Evolutionary conservation across 2,797 vertebrate species (phyloP), one percentile per base, ranked within the genome.

Genomic region (Falco columbarius): DNA sequence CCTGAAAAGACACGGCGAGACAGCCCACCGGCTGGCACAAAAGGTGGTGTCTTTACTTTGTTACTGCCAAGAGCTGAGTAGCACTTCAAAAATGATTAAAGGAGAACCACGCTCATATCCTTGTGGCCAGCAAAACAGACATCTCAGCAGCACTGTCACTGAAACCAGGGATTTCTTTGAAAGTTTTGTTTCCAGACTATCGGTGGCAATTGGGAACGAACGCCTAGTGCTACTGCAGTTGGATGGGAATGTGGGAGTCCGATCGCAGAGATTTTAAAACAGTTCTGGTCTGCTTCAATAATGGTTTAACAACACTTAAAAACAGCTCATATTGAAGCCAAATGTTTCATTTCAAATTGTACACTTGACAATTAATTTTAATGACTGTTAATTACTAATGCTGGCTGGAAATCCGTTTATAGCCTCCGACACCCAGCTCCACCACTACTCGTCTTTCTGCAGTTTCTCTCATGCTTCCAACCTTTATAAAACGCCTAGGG

Each of bases 281-380:
- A 92, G 84, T 95, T 96, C 96, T 95, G 90, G 81, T 95, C 70
- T 89, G 90, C 86, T 79, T 82, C 68, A 81, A 84, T 73, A 92
- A 97, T 93, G 92, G 89, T 94, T 96, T 96, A 93, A 86, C 90
- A 96, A 96, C 96, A 97, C 81, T 96, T 91, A 95, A 96, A 97
- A 96, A 36, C 92, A 97, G 93, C 87, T 97, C 90, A 94, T 92
- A 81, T 27, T 81, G 86, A 96, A 96, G 96, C 93, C 95, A 96
- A 97, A 97, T 93, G 92, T 91, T 97, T 96, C 42, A 94, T 90
- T 96, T 96, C 90, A 91, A 95, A 95, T 66, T 79, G 89, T 95
- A 92, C 90, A 91, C 86, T 94, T 96, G 96, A 96, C 93, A 96
- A 97, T 97, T 97, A 97, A 96, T 96, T 97, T 95, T 96, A 96